A percentile compares a stretch with the other conserved stretches of the same genome.
Conservation (phyloP, 2,797 vertebrate species). For the Syncerus caffer region DNA sequence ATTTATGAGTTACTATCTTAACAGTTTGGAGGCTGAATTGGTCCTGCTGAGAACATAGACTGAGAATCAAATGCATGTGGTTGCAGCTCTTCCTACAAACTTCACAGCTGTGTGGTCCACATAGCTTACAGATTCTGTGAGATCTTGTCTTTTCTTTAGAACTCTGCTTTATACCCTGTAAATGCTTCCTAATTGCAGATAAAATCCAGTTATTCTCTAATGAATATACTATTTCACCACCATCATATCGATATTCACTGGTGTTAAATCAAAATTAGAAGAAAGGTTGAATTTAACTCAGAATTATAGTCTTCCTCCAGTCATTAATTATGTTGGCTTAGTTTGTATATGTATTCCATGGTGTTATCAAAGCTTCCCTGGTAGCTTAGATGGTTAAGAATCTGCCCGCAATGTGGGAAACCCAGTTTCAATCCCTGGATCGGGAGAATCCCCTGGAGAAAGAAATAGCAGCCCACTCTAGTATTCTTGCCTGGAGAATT, state of each 20-base stretch:
- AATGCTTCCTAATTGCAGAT: conserved; percentile 40
- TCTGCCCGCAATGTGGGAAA: too few species aligned
- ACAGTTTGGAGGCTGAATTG: neutral
- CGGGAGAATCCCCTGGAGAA: too few species aligned
- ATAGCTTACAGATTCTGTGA: conserved; percentile 28
- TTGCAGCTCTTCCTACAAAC: neutral
- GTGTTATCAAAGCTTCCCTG: neutral
- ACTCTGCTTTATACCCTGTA: conserved; percentile 5
- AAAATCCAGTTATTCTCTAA: conserved; percentile 26
- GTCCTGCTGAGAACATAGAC: neutral
- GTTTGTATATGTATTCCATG: neutral
- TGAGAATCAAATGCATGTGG: neutral
- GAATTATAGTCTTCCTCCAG: neutral
- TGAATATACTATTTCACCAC: conserved; percentile 29
- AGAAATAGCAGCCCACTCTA: too few species aligned
- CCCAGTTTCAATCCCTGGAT: too few species aligned
- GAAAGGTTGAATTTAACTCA: neutral
- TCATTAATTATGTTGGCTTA: neutral
- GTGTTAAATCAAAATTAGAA: conserved; percentile 12
- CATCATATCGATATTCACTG: neutral
- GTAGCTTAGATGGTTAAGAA: too few species aligned
- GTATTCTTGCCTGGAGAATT: too few species aligned
- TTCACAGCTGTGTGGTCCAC: conserved; percentile 10
- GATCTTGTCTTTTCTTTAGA: conserved; percentile 44
- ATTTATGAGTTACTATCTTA: neutral